These are phyloP conservation scores for Paralichthys olivaceus DNA, from an alignment of 2,113 vertebrate species.

Conservation along the genomic window DNA sequence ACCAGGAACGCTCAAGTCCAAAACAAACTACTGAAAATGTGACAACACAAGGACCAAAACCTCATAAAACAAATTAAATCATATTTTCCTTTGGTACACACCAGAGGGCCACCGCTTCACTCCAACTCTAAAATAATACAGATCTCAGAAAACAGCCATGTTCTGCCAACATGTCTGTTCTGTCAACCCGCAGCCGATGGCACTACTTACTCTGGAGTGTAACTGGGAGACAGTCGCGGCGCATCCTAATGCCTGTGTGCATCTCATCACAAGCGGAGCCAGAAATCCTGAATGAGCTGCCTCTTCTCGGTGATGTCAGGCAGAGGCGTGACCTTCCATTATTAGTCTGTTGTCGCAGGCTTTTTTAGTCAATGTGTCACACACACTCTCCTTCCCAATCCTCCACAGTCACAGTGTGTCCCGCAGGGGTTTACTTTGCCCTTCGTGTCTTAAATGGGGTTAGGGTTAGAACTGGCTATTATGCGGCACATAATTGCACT, in stretches of 20 bases:
- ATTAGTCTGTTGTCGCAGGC: conserved; percentile 69
- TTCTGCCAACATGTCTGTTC: conserved; percentile 31
- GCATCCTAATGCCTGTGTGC: conserved; percentile 43
- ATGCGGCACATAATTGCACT: conserved; percentile 78
- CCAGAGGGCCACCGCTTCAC: not conserved
- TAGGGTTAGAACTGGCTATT: conserved; percentile 76
- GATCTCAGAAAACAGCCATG: conserved; percentile 25
- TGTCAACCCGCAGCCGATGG: conserved; percentile 9
- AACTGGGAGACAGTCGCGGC: conserved; percentile 21
- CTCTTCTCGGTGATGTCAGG: conserved; percentile 52
- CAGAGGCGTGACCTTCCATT: conserved; percentile 71
- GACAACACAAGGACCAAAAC: conserved; percentile 16
- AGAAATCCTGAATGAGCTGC: conserved; percentile 61
- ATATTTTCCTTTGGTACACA: conserved; percentile 7
- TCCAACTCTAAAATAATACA: not conserved
- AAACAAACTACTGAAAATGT: conserved; percentile 13
- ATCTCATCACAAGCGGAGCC: conserved; percentile 38
- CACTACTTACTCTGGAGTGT: conserved; percentile 19
- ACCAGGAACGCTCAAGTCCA: conserved; percentile 9
- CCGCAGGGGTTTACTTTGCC: conserved; percentile 64
- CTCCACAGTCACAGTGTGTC: conserved; percentile 68
- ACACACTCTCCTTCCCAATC: conserved; percentile 67
- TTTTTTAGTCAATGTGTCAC: conserved; percentile 73
- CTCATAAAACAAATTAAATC: conserved; percentile 17
- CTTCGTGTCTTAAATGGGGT: conserved; percentile 73